Evolutionary conservation across 2,888 invertebrate genomes (phyloP).

Genomic region (Dicranocentrus wangi): DNA sequence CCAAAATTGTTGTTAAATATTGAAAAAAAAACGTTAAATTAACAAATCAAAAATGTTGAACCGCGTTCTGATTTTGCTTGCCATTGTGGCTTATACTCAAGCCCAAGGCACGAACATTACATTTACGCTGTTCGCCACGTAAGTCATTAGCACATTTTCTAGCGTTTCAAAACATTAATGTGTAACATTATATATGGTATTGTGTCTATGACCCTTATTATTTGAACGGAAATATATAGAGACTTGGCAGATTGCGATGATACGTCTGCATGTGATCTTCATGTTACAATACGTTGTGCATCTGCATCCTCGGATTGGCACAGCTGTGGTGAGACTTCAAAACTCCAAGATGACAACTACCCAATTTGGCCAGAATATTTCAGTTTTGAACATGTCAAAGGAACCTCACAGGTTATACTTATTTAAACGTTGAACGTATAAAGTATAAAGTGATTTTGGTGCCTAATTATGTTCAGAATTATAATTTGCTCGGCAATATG

Average conservation of each 20-base stretch:
- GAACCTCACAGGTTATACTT: constrained; percentile 8
- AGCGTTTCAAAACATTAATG: too few relatives aligned
- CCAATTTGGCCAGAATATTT: constrained; percentile 61
- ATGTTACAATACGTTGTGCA: constrained; percentile 47
- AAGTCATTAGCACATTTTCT: background rate
- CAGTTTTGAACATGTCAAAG: constrained; percentile 32
- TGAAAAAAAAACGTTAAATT: background rate
- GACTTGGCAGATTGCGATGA: constrained; percentile 57
- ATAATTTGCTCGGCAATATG: background rate
- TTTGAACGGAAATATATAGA: constrained; percentile 22
- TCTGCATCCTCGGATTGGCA: constrained; percentile 41
- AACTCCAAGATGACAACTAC: constrained; percentile 56
- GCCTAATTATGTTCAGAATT: too few relatives aligned
- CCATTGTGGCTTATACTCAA: background rate
- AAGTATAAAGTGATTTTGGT: background rate
- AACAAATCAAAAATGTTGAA: background rate
- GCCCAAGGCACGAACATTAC: constrained; percentile 3
- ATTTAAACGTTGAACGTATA: too few relatives aligned
- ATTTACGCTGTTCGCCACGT: constrained; percentile 38
- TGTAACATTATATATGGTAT: too few relatives aligned
- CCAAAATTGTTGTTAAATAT: background rate
- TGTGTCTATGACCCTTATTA: too few relatives aligned
- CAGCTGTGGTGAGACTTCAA: constrained; percentile 50
- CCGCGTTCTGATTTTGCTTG: background rate
- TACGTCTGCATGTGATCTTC: constrained; percentile 47